Evolutionary conservation across 1,140 invertebrate species (phyloP).

Genomic region (Meteorus sp.): DNA sequence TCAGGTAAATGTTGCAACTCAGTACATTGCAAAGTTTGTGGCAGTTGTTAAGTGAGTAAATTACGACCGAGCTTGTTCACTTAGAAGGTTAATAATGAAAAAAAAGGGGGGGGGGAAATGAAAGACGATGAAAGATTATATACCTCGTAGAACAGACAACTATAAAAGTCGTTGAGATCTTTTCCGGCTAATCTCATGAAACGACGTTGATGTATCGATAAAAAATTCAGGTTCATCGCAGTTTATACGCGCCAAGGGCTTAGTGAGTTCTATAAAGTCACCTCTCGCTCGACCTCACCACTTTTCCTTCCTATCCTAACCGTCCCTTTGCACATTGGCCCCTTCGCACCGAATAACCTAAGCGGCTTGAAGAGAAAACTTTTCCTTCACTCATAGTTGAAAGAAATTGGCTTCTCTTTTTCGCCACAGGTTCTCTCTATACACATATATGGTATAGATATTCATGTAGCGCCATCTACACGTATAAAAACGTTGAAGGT

Average conservation of each 20-base stretch:
- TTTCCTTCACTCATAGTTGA: neutral
- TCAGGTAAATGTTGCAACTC: too few species aligned
- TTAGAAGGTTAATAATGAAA: neutral
- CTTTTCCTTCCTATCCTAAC: neutral
- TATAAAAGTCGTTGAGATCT: slow-evolving; percentile 8
- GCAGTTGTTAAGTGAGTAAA: too few species aligned
- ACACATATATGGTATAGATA: neutral
- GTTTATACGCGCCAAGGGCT: neutral
- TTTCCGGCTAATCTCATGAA: slow-evolving; percentile 8
- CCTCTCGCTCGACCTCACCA: neutral
- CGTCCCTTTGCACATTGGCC: too few species aligned
- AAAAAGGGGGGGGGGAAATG: too few species aligned
- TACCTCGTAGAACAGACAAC: neutral
- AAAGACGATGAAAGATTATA: neutral
- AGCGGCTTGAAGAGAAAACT: neutral
- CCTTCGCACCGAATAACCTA: neutral
- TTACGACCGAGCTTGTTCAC: too few species aligned
- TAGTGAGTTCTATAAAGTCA: neutral
- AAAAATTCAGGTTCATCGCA: slow-evolving; percentile 15
- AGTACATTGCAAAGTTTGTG: too few species aligned
- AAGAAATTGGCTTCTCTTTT: neutral
- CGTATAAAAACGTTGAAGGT: too few species aligned
- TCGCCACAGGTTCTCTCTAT: neutral
- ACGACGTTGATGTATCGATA: slow-evolving; percentile 19
- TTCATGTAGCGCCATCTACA: too few species aligned